Evolutionary conservation across 2,113 vertebrate species (phyloP).

Genomic region (Dromiciops gliroides): DNA sequence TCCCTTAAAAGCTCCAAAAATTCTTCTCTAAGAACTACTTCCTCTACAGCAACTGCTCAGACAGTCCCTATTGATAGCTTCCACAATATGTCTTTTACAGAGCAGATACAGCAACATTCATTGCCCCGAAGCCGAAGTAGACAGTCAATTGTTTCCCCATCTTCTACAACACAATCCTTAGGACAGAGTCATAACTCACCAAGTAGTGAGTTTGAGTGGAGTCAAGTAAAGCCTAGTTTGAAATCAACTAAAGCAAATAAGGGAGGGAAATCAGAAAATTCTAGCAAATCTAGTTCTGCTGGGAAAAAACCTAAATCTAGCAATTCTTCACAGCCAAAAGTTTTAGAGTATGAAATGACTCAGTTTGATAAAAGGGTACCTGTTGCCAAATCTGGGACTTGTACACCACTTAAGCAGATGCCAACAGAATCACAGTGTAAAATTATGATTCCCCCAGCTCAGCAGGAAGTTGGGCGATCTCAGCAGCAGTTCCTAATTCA

Average conservation of each 20-base stretch:
- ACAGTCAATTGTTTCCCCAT: conserved; percentile 96
- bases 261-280: conserved; percentile 87
- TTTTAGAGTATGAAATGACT: conserved; percentile 98
- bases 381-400: conserved; percentile 88
- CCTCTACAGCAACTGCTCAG: conserved; percentile 96
- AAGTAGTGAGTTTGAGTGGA: conserved; percentile 95
- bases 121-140: conserved; percentile 95
- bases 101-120: conserved; percentile 98
- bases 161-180: conserved; percentile 93
- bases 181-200: conserved; percentile 92
- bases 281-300: conserved; percentile 87
- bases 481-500: conserved; percentile 94
- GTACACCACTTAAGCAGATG: conserved; percentile 82
- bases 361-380: conserved; percentile 94
- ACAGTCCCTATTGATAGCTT: conserved; percentile 98
- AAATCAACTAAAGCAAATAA: conserved; percentile 92
- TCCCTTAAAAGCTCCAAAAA: conserved; percentile 98
- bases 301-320: conserved; percentile 92
- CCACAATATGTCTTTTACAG: conserved; percentile 93
- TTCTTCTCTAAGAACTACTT: conserved; percentile 95
- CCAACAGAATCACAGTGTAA: conserved; percentile 89
- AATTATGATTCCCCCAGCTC: conserved; percentile 87
- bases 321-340: conserved; percentile 89
- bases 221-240: conserved; percentile 91
- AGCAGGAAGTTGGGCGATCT: conserved; percentile 87